Evolutionary conservation across 30 jellyfish, hydroid and myxozoan genomes (phyloP).

Genomic region (Euphysa ruthae): DNA sequence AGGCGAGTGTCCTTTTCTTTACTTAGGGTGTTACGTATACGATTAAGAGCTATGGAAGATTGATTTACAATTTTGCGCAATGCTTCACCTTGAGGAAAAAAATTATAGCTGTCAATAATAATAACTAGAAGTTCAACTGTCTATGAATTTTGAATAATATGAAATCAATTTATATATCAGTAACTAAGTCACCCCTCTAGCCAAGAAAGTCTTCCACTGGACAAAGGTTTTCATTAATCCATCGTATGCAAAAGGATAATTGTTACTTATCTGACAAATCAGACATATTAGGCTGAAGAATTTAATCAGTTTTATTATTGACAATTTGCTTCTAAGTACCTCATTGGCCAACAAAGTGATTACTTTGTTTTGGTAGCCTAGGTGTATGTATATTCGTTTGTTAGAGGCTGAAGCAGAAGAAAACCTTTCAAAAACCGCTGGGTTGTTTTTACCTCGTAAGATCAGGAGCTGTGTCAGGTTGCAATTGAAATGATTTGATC

Average conservation of each 20-base stretch:
- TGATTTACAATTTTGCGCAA: no score
- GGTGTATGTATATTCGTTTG: constrained; percentile 19
- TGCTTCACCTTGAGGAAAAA: no score
- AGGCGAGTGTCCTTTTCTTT: no score
- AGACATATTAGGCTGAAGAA: constrained; percentile 20
- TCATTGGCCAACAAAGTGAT: background rate
- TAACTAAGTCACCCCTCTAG: no score
- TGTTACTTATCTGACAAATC: constrained; percentile 25
- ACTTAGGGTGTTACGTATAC: no score
- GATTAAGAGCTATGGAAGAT: no score
- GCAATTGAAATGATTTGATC: constrained; percentile 7
- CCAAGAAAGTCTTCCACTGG: constrained; percentile 34
- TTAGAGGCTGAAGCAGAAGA: background rate
- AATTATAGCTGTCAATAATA: no score
- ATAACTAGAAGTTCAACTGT: no score
- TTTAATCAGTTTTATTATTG: background rate
- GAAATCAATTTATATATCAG: no score
- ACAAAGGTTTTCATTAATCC: constrained; percentile 15
- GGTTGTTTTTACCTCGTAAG: background rate
- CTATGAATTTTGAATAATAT: no score
- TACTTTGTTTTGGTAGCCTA: background rate
- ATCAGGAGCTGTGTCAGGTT: constrained; percentile 1
- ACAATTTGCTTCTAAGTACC: background rate
- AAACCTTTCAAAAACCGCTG: background rate
- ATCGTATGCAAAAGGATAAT: constrained; percentile 21